Base-by-base conservation (phyloP, 2,797 vertebrate species). In the Menidia menidia region DNA sequence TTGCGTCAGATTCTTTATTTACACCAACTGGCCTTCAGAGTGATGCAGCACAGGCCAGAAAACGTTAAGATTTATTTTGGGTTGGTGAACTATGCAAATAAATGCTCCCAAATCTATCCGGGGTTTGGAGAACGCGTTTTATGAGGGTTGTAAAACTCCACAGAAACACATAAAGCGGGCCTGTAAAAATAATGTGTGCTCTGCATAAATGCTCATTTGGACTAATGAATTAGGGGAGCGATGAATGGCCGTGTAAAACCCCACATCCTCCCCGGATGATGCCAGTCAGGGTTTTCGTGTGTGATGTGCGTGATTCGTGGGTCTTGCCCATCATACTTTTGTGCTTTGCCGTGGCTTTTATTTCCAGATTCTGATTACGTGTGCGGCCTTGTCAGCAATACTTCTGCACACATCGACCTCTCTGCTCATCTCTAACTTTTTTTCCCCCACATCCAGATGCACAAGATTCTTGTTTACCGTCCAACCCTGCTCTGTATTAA, bases 71-170 rank as follows among this genome's bases (percentile, higher is more conserved):
- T 92, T 92, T 91, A 89, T 91, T 87, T 87, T 82, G 83, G 85
- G 88, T 92, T 91, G 82, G 87, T 90, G 92, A 93, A 93, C 89
- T 85, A 86, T 83, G 90, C 88, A 91, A 93, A 92, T 92, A 92
- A 94, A 90, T 71, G 87, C 81, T 90, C 88, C 88, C 88, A 91
- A 92, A 93, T 93, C 88, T 88, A 89, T 93, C 83, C 77, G 44
- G 89, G 86, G 90, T 90, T 90, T 89, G 88, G 91, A 91, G 88
- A 89, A 92, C 84, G 78, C 91, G 91, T 91, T 94, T 94, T 92
- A 94, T 60, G 85, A 85, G 81, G 74, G 86, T 59, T 64, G 88
- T 94, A 92, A 94, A 94, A 90, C 84, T 85, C 88, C 91, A 92
- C 89, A 93, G 89, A 92, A 90, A 93, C 93, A 92, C 91, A 92